Evolutionary conservation across 2,113 vertebrate genomes (phyloP), one percentile per base, ranked within the genome.

Genomic region (Oplegnathus fasciatus): DNA sequence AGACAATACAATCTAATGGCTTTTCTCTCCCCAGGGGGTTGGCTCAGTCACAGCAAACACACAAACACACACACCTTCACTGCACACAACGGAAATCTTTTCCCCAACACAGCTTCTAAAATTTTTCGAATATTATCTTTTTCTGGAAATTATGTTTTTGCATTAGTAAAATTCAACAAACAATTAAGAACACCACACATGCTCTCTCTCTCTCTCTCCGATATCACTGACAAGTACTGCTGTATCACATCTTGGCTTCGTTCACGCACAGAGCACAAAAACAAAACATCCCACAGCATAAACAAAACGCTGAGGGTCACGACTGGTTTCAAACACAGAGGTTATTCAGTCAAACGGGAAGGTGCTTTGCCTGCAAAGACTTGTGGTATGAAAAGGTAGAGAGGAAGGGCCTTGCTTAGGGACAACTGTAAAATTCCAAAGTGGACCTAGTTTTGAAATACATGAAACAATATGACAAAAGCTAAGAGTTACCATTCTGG

Each of bases 341-440:
- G 79, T 72, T 72, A 74, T 72, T 85, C 52, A 83, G 74, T 84
- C 67, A 79, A 75, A 83, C 76, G 14, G 78, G 80, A 86, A 87
- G 75, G 66, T 83, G 89, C 94, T 93, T 93, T 89, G 94, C 94
- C 94, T 52, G 94, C 94, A 94, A 94, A 95, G 89, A 86, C 88
- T 67, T 71, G 30, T 74, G 70, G 60, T 73, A 64, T 71, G 26
- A 75, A 83, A 80, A 65, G 57, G 20, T 84, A 26, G 42, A 68
- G 68, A 72, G 42, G 42, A 42, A 22, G 34, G 42, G 40, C 20
- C 48, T 24, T 72, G 28, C 80, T 72, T n/a, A 37, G 82, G 58
- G 72, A 82, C 79, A 86, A 89, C 37, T 20, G 66, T 82, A 78
- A 76, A 87, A 78, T 54, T 74, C 82, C 14, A 65, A 70, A 64